These are phyloP conservation scores for Telmatochromis sp. DNA, from an alignment of 2,113 vertebrate species.

Conservation along the genomic window DNA sequence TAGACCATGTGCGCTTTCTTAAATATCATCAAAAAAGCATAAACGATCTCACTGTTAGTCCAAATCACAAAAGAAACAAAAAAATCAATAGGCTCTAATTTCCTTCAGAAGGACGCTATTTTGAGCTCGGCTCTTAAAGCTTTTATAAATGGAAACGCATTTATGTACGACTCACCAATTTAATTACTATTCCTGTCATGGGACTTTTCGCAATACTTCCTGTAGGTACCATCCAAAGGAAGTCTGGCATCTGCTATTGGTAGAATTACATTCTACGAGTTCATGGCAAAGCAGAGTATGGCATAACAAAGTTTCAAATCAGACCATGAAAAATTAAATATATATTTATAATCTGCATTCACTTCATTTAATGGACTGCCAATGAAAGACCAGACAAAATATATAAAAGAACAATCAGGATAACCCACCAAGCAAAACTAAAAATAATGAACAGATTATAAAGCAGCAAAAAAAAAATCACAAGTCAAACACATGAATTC, in stretches of 20 bases:
- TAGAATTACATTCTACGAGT: constrained; percentile 54
- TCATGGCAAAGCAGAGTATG: constrained; percentile 54
- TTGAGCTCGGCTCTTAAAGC: neutral
- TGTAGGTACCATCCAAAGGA: constrained; percentile 67
- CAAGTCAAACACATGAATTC: neutral
- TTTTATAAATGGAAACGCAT: constrained; percentile 34
- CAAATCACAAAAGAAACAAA: neutral
- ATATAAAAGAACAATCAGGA: neutral
- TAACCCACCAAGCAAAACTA: neutral
- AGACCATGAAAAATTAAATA: neutral
- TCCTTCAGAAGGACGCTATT: constrained; percentile 14
- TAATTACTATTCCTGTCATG: constrained; percentile 36
- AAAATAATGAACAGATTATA: neutral
- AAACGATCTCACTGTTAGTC: neutral
- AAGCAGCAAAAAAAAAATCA: neutral
- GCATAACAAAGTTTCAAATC: constrained; percentile 19
- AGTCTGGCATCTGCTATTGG: constrained; percentile 62
- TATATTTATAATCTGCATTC: neutral
- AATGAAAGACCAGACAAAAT: neutral
- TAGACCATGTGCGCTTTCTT: neutral
- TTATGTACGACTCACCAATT: constrained; percentile 30
- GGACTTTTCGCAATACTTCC: constrained; percentile 54
- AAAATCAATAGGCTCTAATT: constrained; percentile 38
- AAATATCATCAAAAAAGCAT: neutral
- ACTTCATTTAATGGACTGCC: neutral